Conservation (phyloP, 2,797 vertebrate genomes). For the Ara ararauna region DNA sequence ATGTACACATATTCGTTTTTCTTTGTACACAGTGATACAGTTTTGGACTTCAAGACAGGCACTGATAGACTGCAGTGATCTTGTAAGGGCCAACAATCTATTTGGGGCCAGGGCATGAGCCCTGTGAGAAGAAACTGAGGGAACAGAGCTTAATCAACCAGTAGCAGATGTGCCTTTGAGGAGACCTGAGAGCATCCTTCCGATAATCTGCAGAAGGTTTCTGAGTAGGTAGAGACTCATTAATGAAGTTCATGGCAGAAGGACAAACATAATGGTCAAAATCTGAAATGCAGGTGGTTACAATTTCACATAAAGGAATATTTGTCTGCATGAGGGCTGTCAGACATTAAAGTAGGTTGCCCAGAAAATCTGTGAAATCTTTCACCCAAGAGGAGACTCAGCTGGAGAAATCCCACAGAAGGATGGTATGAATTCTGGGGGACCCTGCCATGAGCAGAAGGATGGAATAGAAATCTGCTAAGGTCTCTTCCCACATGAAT, state of each 20-base stretch:
- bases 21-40: background rate
- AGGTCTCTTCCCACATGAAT: background rate
- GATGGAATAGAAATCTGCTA: background rate
- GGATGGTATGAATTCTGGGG: background rate
- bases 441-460: background rate
- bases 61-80: background rate
- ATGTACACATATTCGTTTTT: rapidly evolving
- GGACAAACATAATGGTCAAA: rapidly evolving
- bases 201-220: background rate
- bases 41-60: background rate
- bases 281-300: background rate
- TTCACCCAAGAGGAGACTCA: background rate
- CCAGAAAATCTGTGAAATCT: background rate
- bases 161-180: background rate
- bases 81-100: background rate
- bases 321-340: background rate
- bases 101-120: background rate
- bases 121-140: background rate
- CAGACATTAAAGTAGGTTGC: background rate
- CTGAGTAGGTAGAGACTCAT: background rate
- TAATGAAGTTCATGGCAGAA: background rate
- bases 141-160: background rate
- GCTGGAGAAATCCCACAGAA: background rate
- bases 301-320: background rate
- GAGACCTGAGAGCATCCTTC: background rate